These are phyloP conservation scores for Drosophila punjabiensis DNA, from an alignment of 1,140 invertebrate genomes.

Conservation along the genomic window DNA sequence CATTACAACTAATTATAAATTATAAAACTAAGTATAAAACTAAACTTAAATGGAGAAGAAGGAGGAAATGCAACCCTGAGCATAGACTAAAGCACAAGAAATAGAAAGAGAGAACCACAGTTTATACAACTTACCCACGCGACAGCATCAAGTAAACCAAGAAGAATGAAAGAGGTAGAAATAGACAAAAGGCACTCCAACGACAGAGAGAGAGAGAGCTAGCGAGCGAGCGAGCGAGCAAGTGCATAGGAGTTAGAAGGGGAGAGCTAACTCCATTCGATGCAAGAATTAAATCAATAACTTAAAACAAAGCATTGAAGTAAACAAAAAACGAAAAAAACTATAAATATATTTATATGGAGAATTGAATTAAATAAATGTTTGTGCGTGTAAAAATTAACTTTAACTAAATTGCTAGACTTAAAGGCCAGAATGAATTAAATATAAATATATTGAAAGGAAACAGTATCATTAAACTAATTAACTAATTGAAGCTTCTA, in stretches of 20 bases:
- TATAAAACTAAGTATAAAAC: constrained; percentile 39
- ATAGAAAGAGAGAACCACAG: constrained; percentile 35
- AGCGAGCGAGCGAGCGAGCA: constrained; percentile 35
- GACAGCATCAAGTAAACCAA: constrained; percentile 60
- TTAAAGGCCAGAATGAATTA: constrained; percentile 60
- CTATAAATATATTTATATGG: constrained; percentile 74
- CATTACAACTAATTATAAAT: constrained; percentile 37
- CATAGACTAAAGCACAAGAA: constrained; percentile 77
- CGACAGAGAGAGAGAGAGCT: constrained; percentile 13
- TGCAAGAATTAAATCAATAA: constrained; percentile 51
- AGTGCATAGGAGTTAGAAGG: constrained; percentile 41
- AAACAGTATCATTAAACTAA: constrained; percentile 81
- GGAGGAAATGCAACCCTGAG: constrained; percentile 72
- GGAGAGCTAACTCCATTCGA: constrained; percentile 54
- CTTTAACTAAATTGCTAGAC: constrained; percentile 79
- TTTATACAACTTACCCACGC: constrained; percentile 76
- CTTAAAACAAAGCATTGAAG: constrained; percentile 32
- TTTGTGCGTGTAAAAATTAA: constrained; percentile 84
- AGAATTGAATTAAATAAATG: constrained; percentile 77
- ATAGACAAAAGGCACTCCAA: constrained; percentile 11
- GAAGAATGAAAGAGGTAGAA: constrained; percentile 33
- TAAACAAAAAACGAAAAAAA: constrained; percentile 11
- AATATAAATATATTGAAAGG: constrained; percentile 77
- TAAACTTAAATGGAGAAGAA: constrained; percentile 48
- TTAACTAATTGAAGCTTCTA: constrained; percentile 83